A percentile compares a stretch with the other conserved stretches of the same genome.
phyloP scores from a whole-genome alignment of 2,888 invertebrate species.

The Eugnorisma glareosa region DNA sequence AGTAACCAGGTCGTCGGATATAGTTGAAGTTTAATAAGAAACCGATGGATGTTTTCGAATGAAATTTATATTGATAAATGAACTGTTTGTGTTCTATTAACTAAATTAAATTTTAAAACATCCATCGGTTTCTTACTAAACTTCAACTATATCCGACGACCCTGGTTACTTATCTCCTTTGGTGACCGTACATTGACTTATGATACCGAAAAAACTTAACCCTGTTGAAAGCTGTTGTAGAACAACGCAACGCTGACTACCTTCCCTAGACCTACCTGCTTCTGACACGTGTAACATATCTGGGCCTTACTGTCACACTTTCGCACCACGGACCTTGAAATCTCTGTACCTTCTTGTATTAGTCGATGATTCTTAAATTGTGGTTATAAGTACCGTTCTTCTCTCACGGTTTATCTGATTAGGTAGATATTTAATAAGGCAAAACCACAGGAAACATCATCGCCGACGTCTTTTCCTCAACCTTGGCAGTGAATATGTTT shows the following conservation, averaged over 20 bases:
- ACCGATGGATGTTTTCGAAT: too few relatives aligned
- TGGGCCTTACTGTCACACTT: background rate
- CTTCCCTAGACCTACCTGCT: background rate
- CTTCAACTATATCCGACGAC: too few relatives aligned
- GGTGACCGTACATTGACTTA: background rate
- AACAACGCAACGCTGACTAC: background rate
- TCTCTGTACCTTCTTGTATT: background rate
- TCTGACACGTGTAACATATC: background rate
- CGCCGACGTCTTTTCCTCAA: conserved; percentile 59
- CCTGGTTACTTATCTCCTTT: too few relatives aligned
- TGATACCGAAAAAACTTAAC: background rate
- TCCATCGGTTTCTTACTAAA: too few relatives aligned
- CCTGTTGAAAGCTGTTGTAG: background rate
- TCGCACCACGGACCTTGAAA: background rate
- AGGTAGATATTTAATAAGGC: conserved; percentile 40
- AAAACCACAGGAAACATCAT: conserved; percentile 47
- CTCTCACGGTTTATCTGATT: conserved; percentile 34
- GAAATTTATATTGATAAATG: too few relatives aligned
- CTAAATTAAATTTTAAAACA: too few relatives aligned
- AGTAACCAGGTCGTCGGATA: too few relatives aligned
- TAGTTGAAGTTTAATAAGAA: too few relatives aligned
- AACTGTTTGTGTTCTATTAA: too few relatives aligned
- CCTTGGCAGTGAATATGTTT: conserved; percentile 61
- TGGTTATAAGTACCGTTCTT: conserved; percentile 35
- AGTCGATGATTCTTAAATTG: background rate